These are phyloP conservation scores for Frankliniella fusca DNA, from an alignment of 2,888 invertebrate species.

Conservation along the genomic window DNA sequence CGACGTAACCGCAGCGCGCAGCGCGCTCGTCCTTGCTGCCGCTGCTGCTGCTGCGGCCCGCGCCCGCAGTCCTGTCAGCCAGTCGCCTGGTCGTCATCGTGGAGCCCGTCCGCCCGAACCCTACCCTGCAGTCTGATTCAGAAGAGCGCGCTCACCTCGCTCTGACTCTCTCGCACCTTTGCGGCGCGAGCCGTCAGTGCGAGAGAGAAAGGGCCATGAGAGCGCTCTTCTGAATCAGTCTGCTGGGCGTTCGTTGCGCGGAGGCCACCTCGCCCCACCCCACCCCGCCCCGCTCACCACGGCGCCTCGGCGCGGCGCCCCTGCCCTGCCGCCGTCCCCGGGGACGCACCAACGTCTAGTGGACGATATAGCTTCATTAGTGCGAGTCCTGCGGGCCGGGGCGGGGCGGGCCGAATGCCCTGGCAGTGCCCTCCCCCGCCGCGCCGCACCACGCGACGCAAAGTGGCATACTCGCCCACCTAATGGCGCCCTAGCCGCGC, in stretches of 20 bases:
- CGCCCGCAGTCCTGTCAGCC: not conserved
- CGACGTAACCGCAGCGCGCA: too few relatives aligned
- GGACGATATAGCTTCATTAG: conserved; percentile 26
- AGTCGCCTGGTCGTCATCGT: not conserved
- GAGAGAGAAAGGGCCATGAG: too few relatives aligned
- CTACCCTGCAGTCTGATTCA: too few relatives aligned
- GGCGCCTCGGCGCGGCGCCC: not conserved
- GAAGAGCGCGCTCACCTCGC: too few relatives aligned
- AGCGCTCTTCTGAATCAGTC: too few relatives aligned
- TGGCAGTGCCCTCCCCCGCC: not conserved
- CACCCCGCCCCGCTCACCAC: not conserved
- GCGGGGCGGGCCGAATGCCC: not conserved
- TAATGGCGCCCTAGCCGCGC: too few relatives aligned
- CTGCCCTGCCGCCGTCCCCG: not conserved
- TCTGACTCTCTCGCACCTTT: too few relatives aligned
- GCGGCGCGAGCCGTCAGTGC: too few relatives aligned
- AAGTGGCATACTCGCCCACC: too few relatives aligned
- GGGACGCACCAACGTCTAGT: conserved; percentile 20
- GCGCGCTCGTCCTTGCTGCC: not conserved
- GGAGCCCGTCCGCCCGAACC: not conserved
- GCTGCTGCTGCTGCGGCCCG: not conserved
- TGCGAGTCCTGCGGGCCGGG: not conserved
- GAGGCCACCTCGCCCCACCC: not conserved
- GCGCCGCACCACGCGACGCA: not conserved
- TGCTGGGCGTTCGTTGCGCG: too few relatives aligned